These are phyloP conservation scores for Melanchra persicariae DNA, from an alignment of 2,888 invertebrate genomes.

Conservation along the genomic window DNA sequence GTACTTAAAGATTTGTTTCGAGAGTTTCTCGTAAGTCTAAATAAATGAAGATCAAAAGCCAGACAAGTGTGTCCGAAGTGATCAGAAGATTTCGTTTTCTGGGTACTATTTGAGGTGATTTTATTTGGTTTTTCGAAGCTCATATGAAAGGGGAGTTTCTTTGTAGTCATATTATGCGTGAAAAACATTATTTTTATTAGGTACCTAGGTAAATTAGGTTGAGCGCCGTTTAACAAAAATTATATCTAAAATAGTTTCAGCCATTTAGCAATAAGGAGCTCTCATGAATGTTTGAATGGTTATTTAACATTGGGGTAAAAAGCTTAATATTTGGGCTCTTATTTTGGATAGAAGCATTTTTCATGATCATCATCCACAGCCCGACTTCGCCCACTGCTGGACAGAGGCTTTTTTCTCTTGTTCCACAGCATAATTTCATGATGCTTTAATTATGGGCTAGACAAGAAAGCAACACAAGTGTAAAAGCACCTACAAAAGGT, in stretches of 20 bases:
- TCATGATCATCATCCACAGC: neutral
- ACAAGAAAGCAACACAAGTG: neutral
- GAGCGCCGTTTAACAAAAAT: neutral
- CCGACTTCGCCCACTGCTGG: neutral
- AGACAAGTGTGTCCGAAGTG: conserved; percentile 6
- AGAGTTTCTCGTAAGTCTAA: conserved; percentile 30
- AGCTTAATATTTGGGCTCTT: neutral
- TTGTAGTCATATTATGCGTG: neutral
- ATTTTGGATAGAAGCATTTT: neutral
- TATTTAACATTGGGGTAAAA: neutral
- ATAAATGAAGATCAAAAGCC: conserved; percentile 43
- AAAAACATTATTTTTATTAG: neutral
- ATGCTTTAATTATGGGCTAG: conserved; percentile 1
- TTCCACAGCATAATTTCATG: neutral
- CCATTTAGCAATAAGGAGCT: neutral
- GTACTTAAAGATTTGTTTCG: conserved; percentile 28
- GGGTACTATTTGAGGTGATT: conserved; percentile 1
- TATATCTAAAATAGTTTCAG: neutral
- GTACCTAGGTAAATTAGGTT: neutral
- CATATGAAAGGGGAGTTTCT: neutral
- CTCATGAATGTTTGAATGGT: neutral
- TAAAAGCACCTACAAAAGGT: neutral
- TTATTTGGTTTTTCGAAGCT: neutral
- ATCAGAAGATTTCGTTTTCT: conserved; percentile 9
- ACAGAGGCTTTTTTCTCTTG: neutral